phyloP scores from a whole-genome alignment of 35 echinoderm and acorn worm species.

The Ptychodera flava region DNA sequence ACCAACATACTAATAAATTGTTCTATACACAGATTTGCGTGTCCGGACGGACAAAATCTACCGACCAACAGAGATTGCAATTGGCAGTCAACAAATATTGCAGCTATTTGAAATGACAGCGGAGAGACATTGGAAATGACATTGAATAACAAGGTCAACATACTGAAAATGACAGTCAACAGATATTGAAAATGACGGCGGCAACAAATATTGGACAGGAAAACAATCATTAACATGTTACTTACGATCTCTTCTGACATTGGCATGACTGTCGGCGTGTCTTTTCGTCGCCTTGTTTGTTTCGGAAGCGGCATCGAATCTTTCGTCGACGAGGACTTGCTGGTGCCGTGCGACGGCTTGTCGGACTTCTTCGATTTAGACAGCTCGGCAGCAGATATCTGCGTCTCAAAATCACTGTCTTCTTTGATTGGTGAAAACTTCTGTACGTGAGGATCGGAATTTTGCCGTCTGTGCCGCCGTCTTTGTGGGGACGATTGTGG shows the following conservation, averaged over 20 bases:
- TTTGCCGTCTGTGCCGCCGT: conserved; percentile 22
- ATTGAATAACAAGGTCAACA: no score
- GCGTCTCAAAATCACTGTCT: conserved; percentile 43
- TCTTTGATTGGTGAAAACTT: conserved; percentile 68
- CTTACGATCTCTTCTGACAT: background rate
- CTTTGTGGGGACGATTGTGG: conserved; percentile 54
- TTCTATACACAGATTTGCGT: no score
- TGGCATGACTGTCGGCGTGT: background rate
- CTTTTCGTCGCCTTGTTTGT: background rate
- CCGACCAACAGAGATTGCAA: no score
- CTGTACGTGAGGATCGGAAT: conserved; percentile 37
- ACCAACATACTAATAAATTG: no score
- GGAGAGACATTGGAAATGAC: no score
- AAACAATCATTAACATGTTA: no score
- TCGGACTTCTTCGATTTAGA: background rate
- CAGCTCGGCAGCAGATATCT: background rate
- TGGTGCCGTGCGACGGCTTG: background rate
- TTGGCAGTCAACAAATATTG: no score
- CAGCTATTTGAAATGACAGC: no score
- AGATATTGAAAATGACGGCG: no score
- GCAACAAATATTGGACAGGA: no score
- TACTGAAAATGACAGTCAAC: no score
- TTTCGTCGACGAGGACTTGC: background rate
- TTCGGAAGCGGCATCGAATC: background rate
- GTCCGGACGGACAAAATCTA: no score